Evolutionary conservation across 2,888 invertebrate genomes (phyloP).

Genomic region (Herminia tarsipennalis): DNA sequence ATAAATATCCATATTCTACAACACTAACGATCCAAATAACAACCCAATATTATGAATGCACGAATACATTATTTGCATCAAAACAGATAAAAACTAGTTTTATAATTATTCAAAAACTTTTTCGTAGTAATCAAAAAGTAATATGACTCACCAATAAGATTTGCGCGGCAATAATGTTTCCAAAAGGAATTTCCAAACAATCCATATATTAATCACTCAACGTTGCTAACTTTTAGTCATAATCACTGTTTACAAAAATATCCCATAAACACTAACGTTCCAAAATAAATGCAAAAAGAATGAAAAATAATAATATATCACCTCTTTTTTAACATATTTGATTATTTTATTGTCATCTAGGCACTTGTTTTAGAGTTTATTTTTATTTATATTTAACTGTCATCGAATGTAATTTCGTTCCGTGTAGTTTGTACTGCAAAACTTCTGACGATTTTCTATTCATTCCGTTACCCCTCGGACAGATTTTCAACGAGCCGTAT

Average conservation of each 20-base stretch:
- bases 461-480: constrained; percentile 73
- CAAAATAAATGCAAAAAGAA: constrained; percentile 40
- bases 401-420: constrained; percentile 57
- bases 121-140: not conserved
- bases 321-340: constrained; percentile 69
- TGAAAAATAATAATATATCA: constrained; percentile 51
- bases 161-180: constrained; percentile 31
- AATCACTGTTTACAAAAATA: constrained; percentile 43
- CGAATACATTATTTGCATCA: too few relatives aligned
- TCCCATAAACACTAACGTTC: constrained; percentile 23
- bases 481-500: constrained; percentile 71
- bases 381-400: constrained; percentile 61
- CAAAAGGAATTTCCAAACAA: constrained; percentile 35
- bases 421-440: constrained; percentile 64
- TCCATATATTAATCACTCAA: constrained; percentile 41
- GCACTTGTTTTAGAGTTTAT: constrained; percentile 35
- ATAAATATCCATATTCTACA: too few relatives aligned
- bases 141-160: constrained; percentile 39
- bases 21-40: too few relatives aligned
- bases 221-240: constrained; percentile 25
- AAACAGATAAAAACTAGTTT: too few relatives aligned
- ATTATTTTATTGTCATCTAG: constrained; percentile 52
- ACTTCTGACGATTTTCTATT: constrained; percentile 70
- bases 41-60: too few relatives aligned
- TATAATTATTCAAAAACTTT: too few relatives aligned